Base-by-base conservation (phyloP, 2,113 vertebrate species). In the Neotoma lepida region DNA sequence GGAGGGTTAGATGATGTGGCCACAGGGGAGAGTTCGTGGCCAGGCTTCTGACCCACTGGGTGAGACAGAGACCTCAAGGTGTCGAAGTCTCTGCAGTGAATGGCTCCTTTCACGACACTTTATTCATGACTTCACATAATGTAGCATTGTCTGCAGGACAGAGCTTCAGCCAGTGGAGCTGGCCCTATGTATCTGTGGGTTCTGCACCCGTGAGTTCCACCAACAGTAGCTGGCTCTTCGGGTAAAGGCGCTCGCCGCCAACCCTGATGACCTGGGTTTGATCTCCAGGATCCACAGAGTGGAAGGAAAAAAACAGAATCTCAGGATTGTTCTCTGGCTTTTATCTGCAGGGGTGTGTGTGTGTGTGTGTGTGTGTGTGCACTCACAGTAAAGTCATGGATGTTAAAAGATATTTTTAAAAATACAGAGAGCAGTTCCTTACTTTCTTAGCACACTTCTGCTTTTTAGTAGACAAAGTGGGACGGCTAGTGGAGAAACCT, bases 401-500 rank as follows among this genome's bases (percentile, higher is more conserved):
- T 84, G 39, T 63, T 30, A 63, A 84, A 58, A 39, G 77, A 18
- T 30, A 17, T 9, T 56, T 82, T 58, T 51, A 80, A 78, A 51
- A 54, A 35, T 4, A 12, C 49, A 51, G 10, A 28, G 0, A 28
- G 0, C 12, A 46, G 12, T 39, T 35, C 10, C 39, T 85, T 12
- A 2, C n/a, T 15, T 41, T 66, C 33, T 61, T 39, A 2, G n/a
- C 14, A 4, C 63, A 1, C 1, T 24, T 26, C 3, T 39, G 26
- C 22, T 26, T 56, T 24, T 10, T 4, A 39, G 18, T 6, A 20
- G 26, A 15, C 24, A 12, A 22, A 1, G 0, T n/a, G n/a, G 44
- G 17, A 4, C 3, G 24, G 9, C 22, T 2, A 26, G n/a, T 64
- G 49, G 30, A 13, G 24, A 17, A 56, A 1, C 2, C 44, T 54